phyloP scores from a whole-genome alignment of 2,113 vertebrate species.

The Chloropsis cyanopogon region DNA sequence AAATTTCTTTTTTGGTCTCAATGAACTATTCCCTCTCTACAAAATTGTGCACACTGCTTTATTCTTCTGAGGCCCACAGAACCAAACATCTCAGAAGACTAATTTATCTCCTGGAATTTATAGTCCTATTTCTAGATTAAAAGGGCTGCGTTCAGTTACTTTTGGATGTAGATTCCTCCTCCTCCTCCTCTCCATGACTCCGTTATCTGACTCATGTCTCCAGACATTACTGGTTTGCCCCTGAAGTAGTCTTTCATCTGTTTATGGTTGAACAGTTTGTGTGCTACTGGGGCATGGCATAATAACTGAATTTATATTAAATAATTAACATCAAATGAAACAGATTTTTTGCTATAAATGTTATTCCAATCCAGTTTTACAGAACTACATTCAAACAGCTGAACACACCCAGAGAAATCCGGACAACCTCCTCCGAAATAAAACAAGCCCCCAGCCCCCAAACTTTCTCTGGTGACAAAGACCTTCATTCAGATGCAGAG shows the following conservation, averaged over 20 bases:
- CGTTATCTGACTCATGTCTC: background rate
- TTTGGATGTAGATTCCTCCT: constrained; percentile 6
- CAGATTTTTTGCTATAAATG: background rate
- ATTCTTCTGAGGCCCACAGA: background rate
- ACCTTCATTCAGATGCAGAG: background rate
- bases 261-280: constrained; percentile 54
- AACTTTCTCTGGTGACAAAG: background rate
- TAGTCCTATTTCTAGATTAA: constrained; percentile 13
- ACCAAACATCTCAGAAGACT: background rate
- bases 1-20: background rate
- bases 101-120: constrained; percentile 16
- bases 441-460: background rate
- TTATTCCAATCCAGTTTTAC: background rate
- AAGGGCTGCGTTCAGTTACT: background rate
- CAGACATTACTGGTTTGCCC: background rate
- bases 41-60: background rate
- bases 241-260: constrained; percentile 45
- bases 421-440: background rate
- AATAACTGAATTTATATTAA: constrained; percentile 48
- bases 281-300: constrained; percentile 17
- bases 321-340: constrained; percentile 51
- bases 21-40: background rate
- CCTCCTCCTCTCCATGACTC: constrained; percentile 8
- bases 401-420: background rate
- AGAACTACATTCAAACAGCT: background rate